phyloP scores from a whole-genome alignment of 2,888 invertebrate species.

The Mesochorus sp. region DNA sequence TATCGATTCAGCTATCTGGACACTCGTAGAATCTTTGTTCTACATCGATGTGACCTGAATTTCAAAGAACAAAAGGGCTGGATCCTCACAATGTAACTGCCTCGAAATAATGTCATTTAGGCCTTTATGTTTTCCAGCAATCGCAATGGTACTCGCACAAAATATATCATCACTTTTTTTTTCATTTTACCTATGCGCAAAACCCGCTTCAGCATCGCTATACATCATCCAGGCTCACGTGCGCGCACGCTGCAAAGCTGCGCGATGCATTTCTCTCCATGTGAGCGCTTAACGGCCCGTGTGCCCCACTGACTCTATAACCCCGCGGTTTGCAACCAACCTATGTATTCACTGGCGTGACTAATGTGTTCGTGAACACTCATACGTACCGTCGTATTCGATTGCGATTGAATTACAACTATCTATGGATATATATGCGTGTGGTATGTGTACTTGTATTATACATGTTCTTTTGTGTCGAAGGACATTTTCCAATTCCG shows the following conservation, averaged over 20 bases:
- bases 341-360: constrained; percentile 58
- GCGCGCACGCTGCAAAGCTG: constrained; percentile 30
- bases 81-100: background rate
- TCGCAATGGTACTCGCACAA: too few relatives aligned
- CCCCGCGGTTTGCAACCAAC: constrained; percentile 60
- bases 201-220: constrained; percentile 24
- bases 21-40: background rate
- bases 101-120: background rate
- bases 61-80: background rate
- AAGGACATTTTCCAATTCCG: background rate
- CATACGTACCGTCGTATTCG: constrained; percentile 18
- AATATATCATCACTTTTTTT: background rate
- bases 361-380: constrained; percentile 57
- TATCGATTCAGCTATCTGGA: background rate
- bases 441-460: background rate
- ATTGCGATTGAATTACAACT: constrained; percentile 1
- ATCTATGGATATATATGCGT: too few relatives aligned
- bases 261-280: constrained; percentile 57
- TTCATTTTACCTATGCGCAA: constrained; percentile 13
- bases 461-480: background rate
- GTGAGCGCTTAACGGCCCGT: constrained; percentile 59
- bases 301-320: constrained; percentile 74
- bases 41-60: background rate
- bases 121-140: background rate
- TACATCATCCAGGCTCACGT: constrained; percentile 56